A percentile compares a stretch with the other conserved stretches of the same genome.
Evolutionary conservation across 2,888 invertebrate species (phyloP).

Genomic region (Octodonta nipae): DNA sequence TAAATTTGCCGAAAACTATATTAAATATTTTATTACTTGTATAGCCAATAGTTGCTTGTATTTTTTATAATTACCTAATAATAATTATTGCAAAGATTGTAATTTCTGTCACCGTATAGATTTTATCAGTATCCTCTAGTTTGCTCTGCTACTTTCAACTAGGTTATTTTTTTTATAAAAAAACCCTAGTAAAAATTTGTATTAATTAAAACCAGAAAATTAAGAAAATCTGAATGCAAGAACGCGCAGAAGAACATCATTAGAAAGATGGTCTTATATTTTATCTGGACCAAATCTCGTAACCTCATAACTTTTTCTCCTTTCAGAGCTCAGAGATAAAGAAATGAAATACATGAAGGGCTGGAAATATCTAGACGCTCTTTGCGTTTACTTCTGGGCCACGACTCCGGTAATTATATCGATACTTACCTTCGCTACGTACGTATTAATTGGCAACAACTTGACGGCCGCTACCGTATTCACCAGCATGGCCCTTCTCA

Average conservation of each 20-base stretch:
- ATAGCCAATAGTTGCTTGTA: background rate
- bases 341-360: slow-evolving; percentile 70
- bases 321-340: slow-evolving; percentile 47
- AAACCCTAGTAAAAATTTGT: too few relatives aligned
- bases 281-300: background rate
- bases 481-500: slow-evolving; percentile 84
- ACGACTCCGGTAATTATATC: slow-evolving; percentile 88
- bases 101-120: too few relatives aligned
- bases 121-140: too few relatives aligned
- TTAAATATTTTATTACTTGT: background rate
- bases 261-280: too few relatives aligned
- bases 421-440: slow-evolving; percentile 68
- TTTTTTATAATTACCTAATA: too few relatives aligned
- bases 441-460: slow-evolving; percentile 60
- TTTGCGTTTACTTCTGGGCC: slow-evolving; percentile 98
- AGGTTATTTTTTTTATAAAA: too few relatives aligned
- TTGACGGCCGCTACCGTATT: slow-evolving; percentile 84
- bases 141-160: too few relatives aligned
- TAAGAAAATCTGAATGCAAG: too few relatives aligned
- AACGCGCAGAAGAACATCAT: too few relatives aligned
- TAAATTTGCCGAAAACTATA: too few relatives aligned
- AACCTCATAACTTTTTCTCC: slow-evolving; percentile 1
- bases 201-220: too few relatives aligned
- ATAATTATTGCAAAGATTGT: too few relatives aligned
- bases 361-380: slow-evolving; percentile 89